Evolutionary conservation across 2,888 invertebrate species (phyloP).

Genomic region (Sussaba pulchella): DNA sequence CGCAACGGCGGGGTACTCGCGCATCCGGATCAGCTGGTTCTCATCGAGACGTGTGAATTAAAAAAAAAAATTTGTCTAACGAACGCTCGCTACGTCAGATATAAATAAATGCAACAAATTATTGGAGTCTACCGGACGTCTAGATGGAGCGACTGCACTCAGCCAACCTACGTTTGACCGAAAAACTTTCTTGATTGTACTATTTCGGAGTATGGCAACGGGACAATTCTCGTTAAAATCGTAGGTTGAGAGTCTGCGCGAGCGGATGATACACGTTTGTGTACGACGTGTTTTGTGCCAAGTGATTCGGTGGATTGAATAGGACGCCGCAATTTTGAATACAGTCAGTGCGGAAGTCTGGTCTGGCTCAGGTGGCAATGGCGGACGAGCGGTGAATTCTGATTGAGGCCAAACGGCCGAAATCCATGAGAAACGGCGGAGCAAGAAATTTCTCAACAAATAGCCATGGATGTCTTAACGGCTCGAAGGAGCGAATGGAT

Average conservation of each 20-base stretch:
- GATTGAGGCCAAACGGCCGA: slow-evolving; percentile 9
- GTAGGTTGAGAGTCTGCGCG: neutral
- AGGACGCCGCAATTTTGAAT: slow-evolving; percentile 27
- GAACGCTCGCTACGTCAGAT: slow-evolving; percentile 33
- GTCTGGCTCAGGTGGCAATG: slow-evolving; percentile 50
- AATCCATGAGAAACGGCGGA: slow-evolving; percentile 30
- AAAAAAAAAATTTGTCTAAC: slow-evolving; percentile 32
- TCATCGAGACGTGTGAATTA: slow-evolving; percentile 26
- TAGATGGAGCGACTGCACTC: slow-evolving; percentile 14
- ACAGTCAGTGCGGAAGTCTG: slow-evolving; percentile 4
- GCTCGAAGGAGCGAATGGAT: too few relatives aligned
- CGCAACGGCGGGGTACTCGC: slow-evolving; percentile 2
- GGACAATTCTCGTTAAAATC: slow-evolving; percentile 4
- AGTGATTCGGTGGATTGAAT: neutral
- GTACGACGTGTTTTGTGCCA: slow-evolving; percentile 6
- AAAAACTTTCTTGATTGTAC: slow-evolving; percentile 34
- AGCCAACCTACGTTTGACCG: slow-evolving; percentile 10
- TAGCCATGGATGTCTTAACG: too few relatives aligned
- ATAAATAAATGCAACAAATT: slow-evolving; percentile 47
- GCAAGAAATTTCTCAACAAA: slow-evolving; percentile 51
- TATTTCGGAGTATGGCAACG: slow-evolving; percentile 32
- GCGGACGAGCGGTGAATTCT: slow-evolving; percentile 39
- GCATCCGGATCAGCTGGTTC: slow-evolving; percentile 9
- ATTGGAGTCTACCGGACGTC: slow-evolving; percentile 46
- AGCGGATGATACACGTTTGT: slow-evolving; percentile 28